Conservation (phyloP, 53 echinoderm and acorn worm species). For the Patiria pectinifera region DNA sequence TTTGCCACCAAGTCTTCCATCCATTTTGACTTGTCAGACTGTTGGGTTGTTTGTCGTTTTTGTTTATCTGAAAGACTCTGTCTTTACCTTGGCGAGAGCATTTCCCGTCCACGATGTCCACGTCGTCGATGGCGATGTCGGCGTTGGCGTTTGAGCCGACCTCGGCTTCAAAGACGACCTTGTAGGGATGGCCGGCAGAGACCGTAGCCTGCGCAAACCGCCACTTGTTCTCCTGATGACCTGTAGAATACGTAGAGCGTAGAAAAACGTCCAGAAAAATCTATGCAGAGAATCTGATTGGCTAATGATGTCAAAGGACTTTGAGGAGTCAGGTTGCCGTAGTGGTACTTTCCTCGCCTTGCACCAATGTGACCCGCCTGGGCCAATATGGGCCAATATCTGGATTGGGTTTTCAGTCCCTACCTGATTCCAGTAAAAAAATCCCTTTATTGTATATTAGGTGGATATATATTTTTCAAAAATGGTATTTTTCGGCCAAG, state of each 20-base stretch:
- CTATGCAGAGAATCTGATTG: no score
- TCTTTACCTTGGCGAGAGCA: slow-evolving; percentile 47
- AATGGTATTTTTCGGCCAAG: neutral
- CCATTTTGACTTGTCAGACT: no score
- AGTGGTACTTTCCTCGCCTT: no score
- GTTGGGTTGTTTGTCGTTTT: neutral
- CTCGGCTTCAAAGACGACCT: slow-evolving; percentile 84
- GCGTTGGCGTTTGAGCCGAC: slow-evolving; percentile 66
- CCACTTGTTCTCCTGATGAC: slow-evolving; percentile 70
- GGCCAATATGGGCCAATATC: no score
- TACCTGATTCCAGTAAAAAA: no score
- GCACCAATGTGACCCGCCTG: no score
- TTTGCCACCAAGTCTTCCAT: no score
- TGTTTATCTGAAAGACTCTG: neutral
- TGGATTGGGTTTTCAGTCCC: no score
- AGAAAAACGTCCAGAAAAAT: neutral
- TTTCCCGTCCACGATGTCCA: slow-evolving; percentile 55
- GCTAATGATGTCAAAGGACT: no score
- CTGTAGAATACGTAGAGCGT: slow-evolving; percentile 5
- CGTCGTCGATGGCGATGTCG: slow-evolving; percentile 93
- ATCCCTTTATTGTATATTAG: no score
- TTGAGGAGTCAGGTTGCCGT: no score
- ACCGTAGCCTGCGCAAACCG: slow-evolving; percentile 67
- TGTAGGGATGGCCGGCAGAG: slow-evolving; percentile 62
- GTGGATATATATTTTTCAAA: neutral